Evolutionary conservation across 2,113 vertebrate genomes (phyloP), one percentile per base, ranked within the genome.

Genomic region (Apteryx mantelli): DNA sequence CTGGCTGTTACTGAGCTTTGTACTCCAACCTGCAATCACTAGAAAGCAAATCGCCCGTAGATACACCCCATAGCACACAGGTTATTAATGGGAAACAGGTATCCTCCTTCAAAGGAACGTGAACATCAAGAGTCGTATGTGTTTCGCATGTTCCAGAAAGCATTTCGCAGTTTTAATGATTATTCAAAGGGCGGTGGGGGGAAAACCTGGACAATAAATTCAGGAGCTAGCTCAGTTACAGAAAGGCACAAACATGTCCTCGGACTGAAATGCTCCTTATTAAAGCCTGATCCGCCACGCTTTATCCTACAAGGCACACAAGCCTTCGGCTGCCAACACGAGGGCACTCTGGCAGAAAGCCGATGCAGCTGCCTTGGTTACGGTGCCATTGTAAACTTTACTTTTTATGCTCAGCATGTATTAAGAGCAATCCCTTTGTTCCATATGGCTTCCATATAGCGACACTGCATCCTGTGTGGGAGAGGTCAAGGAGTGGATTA

Each of bases 61-160:
- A 83, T 91, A 66, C 89, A 86, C 84, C 66, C 73, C 88, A 28
- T 63, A 78, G 81, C 81, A 77, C 2, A 4, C 26, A 92, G 68
- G 63, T 60, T 97, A 94, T 94, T 97, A 97, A 97, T 96, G 83
- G 88, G 86, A 97, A 96, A 91, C 96, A 97, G 97, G 91, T 96
- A 96, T 83, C 85, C 66, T 89, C 60, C 92, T 96, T 96, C 96
- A 97, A 97, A 97, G 94, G 74, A 82, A 56, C 17, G 64, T 61
- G 65, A 82, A 81, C 77, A 86, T 69, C 71, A 93, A 75, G 92
- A 61, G 79, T 82, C 34, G 0, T 91, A 88, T 88, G 86, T 94
- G 94, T 87, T 97, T 91, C 93, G 86, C 86, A 87, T 91, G 95
- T 85, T 93, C 92, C 83, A 91, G 90, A 95, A 95, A 95, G 73